Evolutionary conservation across 2,888 invertebrate species (phyloP).

Genomic region (Cheilosia vernalis): DNA sequence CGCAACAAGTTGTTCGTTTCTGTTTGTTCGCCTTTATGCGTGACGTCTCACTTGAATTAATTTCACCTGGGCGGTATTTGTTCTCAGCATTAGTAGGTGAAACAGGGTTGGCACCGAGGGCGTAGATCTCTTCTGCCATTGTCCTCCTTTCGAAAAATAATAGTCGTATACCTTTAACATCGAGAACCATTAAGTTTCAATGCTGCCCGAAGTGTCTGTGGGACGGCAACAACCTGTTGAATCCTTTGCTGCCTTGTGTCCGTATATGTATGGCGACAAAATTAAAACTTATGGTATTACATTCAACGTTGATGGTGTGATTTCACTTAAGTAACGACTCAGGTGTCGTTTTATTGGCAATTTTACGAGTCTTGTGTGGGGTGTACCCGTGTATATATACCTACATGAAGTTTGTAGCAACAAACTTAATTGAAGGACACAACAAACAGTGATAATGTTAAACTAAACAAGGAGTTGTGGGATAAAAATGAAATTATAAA

Average conservation of each 20-base stretch:
- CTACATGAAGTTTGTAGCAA: constrained; percentile 33
- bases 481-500: constrained; percentile 32
- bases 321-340: constrained; percentile 53
- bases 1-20: constrained; percentile 35
- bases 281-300: constrained; percentile 64
- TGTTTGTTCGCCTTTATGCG: constrained; percentile 16
- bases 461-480: constrained; percentile 40
- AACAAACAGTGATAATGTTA: constrained; percentile 31
- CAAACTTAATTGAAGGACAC: constrained; percentile 44
- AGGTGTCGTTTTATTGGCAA: constrained; percentile 56
- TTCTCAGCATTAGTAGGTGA: neutral
- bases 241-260: constrained; percentile 17
- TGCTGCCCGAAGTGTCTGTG: constrained; percentile 19
- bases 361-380: constrained; percentile 26
- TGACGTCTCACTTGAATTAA: constrained; percentile 35
- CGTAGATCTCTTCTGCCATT: neutral
- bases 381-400: neutral
- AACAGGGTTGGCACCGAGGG: neutral
- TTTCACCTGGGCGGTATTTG: constrained; percentile 31
- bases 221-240: constrained; percentile 36
- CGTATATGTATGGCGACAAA: constrained; percentile 24
- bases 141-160: neutral
- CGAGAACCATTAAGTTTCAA: constrained; percentile 39
- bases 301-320: constrained; percentile 48
- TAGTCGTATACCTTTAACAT: constrained; percentile 10